A percentile compares a stretch with the other conserved stretches of the same genome.
Conservation (phyloP, 2,113 vertebrate genomes). For the Poeciliopsis turrubarensis region DNA sequence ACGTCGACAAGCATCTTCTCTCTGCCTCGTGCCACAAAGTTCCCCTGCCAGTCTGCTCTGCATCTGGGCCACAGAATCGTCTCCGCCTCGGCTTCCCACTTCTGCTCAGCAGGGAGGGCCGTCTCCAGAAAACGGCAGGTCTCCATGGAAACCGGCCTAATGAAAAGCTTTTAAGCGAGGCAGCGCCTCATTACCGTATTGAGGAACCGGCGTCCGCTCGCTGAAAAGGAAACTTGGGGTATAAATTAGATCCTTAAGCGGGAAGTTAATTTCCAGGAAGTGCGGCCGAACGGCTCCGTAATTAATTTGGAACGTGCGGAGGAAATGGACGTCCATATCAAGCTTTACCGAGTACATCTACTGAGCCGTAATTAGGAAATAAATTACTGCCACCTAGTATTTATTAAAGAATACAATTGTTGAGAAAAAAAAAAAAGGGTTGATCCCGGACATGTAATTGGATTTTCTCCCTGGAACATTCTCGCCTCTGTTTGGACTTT, state of each 20-base stretch:
- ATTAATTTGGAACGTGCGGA: slow-evolving; percentile 2
- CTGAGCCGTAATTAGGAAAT: slow-evolving; percentile 1
- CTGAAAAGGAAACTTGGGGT: neutral
- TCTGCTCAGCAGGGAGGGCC: neutral
- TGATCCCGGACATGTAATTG: slow-evolving; percentile 13
- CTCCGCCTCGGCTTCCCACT: neutral
- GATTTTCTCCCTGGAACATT: neutral
- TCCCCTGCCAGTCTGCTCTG: neutral
- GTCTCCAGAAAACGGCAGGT: neutral
- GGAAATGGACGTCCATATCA: slow-evolving; percentile 19
- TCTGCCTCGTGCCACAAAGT: neutral
- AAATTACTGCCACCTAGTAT: slow-evolving; percentile 9
- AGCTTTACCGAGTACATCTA: slow-evolving; percentile 13
- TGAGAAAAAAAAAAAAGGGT: neutral
- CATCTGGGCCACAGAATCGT: neutral
- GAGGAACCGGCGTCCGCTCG: neutral
- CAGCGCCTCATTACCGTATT: slow-evolving; percentile 10
- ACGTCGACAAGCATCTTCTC: neutral
- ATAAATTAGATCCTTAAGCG: slow-evolving; percentile 16
- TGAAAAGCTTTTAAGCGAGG: slow-evolving; percentile 9
- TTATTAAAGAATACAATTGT: slow-evolving; percentile 1
- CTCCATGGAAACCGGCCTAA: slow-evolving; percentile 24
- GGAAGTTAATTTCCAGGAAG: slow-evolving; percentile 19
- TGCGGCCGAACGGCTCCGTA: slow-evolving; percentile 1
- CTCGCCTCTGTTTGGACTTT: neutral